These are phyloP conservation scores for Thunnus maccoyii DNA, from an alignment of 2,113 vertebrate species.

Conservation along the genomic window DNA sequence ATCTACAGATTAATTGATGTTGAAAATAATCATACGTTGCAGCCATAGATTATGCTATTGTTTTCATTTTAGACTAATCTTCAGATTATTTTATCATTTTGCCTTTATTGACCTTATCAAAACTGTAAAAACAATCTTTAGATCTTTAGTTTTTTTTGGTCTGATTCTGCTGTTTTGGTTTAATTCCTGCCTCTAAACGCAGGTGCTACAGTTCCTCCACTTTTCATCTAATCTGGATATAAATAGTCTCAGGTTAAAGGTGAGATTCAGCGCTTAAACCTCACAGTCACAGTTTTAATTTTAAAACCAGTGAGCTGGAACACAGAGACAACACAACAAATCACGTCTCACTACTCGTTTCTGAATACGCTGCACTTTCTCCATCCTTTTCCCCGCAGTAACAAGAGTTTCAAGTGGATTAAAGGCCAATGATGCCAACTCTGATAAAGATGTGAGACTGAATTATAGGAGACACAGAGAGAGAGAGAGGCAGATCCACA, in stretches of 20 bases:
- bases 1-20: too few species aligned
- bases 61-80: too few species aligned
- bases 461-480: neutral
- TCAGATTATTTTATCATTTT: too few species aligned
- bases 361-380: neutral
- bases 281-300: neutral
- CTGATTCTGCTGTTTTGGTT: too few species aligned
- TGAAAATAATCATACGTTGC: too few species aligned
- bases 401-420: neutral
- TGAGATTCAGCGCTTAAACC: neutral
- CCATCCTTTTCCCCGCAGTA: too few species aligned
- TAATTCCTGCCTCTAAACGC: too few species aligned
- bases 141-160: too few species aligned
- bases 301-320: neutral
- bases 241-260: neutral
- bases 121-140: too few species aligned
- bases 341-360: neutral
- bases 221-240: neutral
- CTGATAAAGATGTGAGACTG: neutral
- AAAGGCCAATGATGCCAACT: neutral
- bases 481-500: slow-evolving; percentile 1
- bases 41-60: too few species aligned
- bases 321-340: slow-evolving; percentile 4
- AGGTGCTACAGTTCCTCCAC: too few species aligned
- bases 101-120: too few species aligned